phyloP scores from a whole-genome alignment of 1,140 invertebrate species.

The Scaptomyza hsui region DNA sequence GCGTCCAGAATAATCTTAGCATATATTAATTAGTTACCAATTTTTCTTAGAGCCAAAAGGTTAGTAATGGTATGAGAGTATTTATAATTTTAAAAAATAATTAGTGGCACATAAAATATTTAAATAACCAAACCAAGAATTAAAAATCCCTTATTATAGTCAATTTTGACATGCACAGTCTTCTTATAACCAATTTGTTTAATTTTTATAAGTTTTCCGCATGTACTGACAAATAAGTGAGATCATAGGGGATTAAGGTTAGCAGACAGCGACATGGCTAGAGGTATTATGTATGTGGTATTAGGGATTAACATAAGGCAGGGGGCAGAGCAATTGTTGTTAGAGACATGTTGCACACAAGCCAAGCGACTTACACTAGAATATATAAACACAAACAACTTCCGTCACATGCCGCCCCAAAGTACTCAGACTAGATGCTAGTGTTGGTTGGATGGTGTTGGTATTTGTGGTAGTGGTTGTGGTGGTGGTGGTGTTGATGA shows the following conservation, averaged over 20 bases:
- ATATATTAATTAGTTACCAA: constrained; percentile 18
- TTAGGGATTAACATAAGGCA: constrained; percentile 21
- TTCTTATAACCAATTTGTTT: neutral
- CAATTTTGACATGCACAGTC: neutral
- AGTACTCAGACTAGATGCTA: constrained; percentile 48
- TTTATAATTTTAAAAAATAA: neutral
- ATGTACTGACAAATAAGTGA: constrained; percentile 5
- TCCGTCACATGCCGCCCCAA: constrained; percentile 59
- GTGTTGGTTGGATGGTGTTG: constrained; percentile 23
- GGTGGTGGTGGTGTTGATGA: constrained; percentile 33
- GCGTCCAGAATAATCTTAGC: constrained; percentile 22
- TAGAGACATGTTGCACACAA: constrained; percentile 38
- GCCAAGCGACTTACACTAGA: constrained; percentile 69
- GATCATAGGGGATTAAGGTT: constrained; percentile 1
- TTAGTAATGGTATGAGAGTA: neutral
- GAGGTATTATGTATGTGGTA: neutral
- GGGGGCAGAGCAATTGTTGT: constrained; percentile 11
- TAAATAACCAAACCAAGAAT: neutral
- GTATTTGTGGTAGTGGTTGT: constrained; percentile 30
- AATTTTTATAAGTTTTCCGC: constrained; percentile 1
- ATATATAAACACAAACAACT: constrained; percentile 63
- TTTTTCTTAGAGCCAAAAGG: neutral
- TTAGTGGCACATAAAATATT: too few relatives aligned
- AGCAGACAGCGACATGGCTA: constrained; percentile 3
- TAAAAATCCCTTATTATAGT: too few relatives aligned